A percentile compares a stretch with the other conserved stretches of the same genome.
phyloP scores from a whole-genome alignment of 2,113 vertebrate species.

The Anguilla japonica region DNA sequence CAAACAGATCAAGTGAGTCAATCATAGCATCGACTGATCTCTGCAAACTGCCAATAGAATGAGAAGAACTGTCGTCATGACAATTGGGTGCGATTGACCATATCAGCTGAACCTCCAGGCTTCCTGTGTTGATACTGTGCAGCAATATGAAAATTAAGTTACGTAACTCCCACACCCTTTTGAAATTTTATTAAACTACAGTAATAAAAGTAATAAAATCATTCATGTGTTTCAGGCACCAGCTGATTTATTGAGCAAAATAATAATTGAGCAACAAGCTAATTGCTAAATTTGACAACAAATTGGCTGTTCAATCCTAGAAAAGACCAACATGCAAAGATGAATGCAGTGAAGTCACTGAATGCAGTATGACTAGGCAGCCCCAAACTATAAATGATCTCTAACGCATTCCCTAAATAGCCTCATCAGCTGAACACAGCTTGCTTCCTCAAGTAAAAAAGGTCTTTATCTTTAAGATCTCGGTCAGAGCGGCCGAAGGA shows the following conservation, averaged over 20 bases:
- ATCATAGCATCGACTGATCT: conserved; percentile 39
- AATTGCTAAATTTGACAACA: not conserved
- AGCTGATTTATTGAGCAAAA: not conserved
- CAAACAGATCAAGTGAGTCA: conserved; percentile 25
- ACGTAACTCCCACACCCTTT: not conserved
- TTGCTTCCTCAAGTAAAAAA: not conserved
- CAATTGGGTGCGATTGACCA: conserved; percentile 38
- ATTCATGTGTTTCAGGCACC: not conserved
- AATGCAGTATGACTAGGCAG: too few relatives aligned
- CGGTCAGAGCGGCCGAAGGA: too few relatives aligned
- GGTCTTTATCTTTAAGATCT: not conserved
- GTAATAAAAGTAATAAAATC: not conserved
- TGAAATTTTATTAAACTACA: not conserved
- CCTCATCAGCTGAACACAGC: conserved; percentile 7
- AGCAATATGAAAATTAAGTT: not conserved
- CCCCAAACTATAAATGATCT: not conserved
- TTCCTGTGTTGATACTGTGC: conserved; percentile 10
- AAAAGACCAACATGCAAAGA: not conserved
- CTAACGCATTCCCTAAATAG: not conserved
- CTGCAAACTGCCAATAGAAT: conserved; percentile 47
- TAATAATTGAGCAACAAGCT: not conserved
- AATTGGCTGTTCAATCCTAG: not conserved
- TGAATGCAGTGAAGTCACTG: not conserved
- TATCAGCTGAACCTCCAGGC: conserved; percentile 6
- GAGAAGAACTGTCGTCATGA: conserved; percentile 28